Base-by-base conservation (phyloP, 2,888 invertebrate genomes). In the Oscheius sp. region DNA sequence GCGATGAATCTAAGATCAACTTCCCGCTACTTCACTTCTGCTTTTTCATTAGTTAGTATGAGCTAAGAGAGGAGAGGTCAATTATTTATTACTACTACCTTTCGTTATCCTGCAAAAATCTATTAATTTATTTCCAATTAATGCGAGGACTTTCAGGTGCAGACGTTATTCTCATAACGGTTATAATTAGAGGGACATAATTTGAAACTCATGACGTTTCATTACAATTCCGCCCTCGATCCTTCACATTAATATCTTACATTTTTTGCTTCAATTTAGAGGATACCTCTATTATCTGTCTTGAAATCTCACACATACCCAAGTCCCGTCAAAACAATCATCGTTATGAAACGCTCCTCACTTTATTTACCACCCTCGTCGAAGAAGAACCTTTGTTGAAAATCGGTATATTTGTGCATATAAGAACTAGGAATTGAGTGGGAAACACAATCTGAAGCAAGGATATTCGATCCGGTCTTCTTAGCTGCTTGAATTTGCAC, bases 401-500 rank as follows among this genome's bases (percentile, higher is more conserved):
- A n/a, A n/a, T n/a, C n/a, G n/a, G n/a, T n/a, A n/a, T n/a, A n/a
- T n/a, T 20, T 41, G 50, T 30, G n/a, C 50, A 8, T n/a, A 50
- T 50, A 26, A 50, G 50, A 30, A 50, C 50, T 26, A 8, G 56
- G 56, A 24, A 59, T 59, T 59, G 44, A 59, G 59, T 59, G 59
- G 59, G 59, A 59, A 59, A 59, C 59, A 59, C 44, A 59, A 59
- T 59, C 59, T 59, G 59, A 30, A 59, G 28, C 59, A 54, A 28
- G 44, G 59, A 59, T 59, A 59, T 59, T 59, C 41, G 44, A 59
- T 59, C 59, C 59, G 26, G 22, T 20, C 59, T 59, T 44, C 59
- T 59, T 59, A 44, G 59, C 59, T 28, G 59, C 59, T 59, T 59
- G 59, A 59, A 59, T 59, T 59, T 59, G 59, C 59, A 59, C 59